phyloP scores from a whole-genome alignment of 2,888 invertebrate genomes.

The Tupiocoris notatus region DNA sequence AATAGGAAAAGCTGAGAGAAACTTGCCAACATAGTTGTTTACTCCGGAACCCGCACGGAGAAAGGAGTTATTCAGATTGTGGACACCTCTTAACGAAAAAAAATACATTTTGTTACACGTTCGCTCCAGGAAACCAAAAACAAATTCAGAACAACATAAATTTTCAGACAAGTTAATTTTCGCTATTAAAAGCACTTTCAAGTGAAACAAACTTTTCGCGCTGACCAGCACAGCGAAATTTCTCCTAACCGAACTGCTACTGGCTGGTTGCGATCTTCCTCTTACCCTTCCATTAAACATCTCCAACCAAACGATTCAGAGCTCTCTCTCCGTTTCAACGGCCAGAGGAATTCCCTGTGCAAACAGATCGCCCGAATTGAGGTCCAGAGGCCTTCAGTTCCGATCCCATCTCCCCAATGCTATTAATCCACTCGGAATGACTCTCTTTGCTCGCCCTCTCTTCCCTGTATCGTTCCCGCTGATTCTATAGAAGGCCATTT shows the following conservation, averaged over 20 bases:
- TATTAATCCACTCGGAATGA: neutral
- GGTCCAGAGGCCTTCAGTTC: neutral
- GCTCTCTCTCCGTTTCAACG: neutral
- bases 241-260: neutral
- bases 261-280: too few relatives aligned
- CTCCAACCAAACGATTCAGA: neutral
- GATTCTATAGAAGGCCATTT: neutral
- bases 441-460: neutral
- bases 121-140: too few relatives aligned
- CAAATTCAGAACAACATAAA: too few relatives aligned
- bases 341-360: neutral
- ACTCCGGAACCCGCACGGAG: too few relatives aligned
- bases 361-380: neutral
- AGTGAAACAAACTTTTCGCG: neutral
- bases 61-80: too few relatives aligned
- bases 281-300: neutral
- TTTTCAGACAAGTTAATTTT: too few relatives aligned
- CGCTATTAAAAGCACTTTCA: too few relatives aligned
- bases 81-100: too few relatives aligned
- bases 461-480: neutral
- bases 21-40: too few relatives aligned
- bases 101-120: too few relatives aligned
- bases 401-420: neutral
- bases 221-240: neutral
- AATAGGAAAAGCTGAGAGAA: too few relatives aligned